Conservation (phyloP, 2,888 invertebrate species). For the Muschampia plurimacula region DNA sequence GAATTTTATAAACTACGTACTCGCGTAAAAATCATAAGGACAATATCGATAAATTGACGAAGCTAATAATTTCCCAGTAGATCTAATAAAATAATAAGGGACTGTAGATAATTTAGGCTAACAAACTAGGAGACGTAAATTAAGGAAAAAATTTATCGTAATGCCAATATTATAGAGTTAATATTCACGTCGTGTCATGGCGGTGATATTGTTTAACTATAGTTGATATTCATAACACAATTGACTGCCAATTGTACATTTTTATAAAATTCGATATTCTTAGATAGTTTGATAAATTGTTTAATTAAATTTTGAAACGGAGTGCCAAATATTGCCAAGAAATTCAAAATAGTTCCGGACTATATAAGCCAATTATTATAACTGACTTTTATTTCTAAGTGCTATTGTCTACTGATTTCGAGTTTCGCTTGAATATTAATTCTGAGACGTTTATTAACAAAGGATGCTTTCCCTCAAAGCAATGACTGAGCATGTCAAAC, state of each 20-base stretch:
- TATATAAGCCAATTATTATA: conserved; percentile 53
- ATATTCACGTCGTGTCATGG: conserved; percentile 65
- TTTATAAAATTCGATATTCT: conserved; percentile 80
- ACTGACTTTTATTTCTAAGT: conserved; percentile 57
- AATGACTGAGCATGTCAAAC: conserved; percentile 72
- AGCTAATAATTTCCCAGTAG: conserved; percentile 75
- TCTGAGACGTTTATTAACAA: conserved; percentile 64
- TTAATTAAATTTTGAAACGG: conserved; percentile 76
- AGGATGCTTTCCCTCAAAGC: conserved; percentile 71
- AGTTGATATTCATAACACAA: conserved; percentile 75
- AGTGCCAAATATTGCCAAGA: conserved; percentile 73
- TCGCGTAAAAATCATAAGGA: conserved; percentile 84
- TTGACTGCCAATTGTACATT: conserved; percentile 85
- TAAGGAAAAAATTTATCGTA: conserved; percentile 68
- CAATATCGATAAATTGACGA: conserved; percentile 83
- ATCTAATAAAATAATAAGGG: conserved; percentile 64
- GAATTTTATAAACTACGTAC: conserved; percentile 82
- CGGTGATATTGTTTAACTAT: conserved; percentile 77
- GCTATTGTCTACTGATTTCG: conserved; percentile 48
- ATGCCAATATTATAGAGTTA: conserved; percentile 64
- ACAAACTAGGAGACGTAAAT: conserved; percentile 62
- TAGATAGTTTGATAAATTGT: conserved; percentile 80
- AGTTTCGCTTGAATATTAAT: conserved; percentile 53
- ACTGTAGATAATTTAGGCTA: conserved; percentile 76
- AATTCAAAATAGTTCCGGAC: conserved; percentile 54